Evolutionary conservation across 2,888 invertebrate species (phyloP), one percentile per base, ranked within the genome.

Genomic region (Herminia tarsipennalis): DNA sequence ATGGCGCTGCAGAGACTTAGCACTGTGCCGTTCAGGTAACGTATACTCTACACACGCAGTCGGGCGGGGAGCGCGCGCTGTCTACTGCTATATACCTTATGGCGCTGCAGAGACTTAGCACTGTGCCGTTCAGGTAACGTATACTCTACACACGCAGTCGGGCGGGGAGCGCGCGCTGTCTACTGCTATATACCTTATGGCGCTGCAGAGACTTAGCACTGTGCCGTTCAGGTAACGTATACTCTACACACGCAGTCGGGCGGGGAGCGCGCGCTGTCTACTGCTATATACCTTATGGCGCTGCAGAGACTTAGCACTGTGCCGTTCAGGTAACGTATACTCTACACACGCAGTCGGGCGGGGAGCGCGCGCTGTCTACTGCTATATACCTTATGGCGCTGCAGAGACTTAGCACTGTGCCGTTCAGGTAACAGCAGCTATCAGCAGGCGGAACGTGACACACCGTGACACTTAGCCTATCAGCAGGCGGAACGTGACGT

Each of bases 141-240:
- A 27, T 13, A 96, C 96, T 33, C 92, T 95, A 0, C 94, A 94
- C 73, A 93, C 95, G 51, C 99, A 99, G 88, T 98, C 98, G 57
- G 99, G 99, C 1, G 99, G 99, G 0, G 99, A 99, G 88, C 92
- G 98, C 21, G 97, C 98, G 1, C 95, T 99, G 0, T 94, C 97
- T 1, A 99, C 99, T 1, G 98, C 99, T 1, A 91, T 98, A 3
- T 99, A 97, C 76, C 95, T 99, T 78, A 92, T 99, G 80, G 94
- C 99, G 0, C 88, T 99, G 41, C 99, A 99, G 85, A 95, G 96
- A 69, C 90, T 98, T 21, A 96, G 98, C 0, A 94, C 94, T 14
- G 98, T 98, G 22, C 99, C 99, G 0, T 99, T 99, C 94, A 95
- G 94, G 95, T 30, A 8, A 29, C n/a, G 1, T 13, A 27, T 13